Base-by-base conservation (phyloP, 2,888 invertebrate species). In the Nemotelus nigrinus region DNA sequence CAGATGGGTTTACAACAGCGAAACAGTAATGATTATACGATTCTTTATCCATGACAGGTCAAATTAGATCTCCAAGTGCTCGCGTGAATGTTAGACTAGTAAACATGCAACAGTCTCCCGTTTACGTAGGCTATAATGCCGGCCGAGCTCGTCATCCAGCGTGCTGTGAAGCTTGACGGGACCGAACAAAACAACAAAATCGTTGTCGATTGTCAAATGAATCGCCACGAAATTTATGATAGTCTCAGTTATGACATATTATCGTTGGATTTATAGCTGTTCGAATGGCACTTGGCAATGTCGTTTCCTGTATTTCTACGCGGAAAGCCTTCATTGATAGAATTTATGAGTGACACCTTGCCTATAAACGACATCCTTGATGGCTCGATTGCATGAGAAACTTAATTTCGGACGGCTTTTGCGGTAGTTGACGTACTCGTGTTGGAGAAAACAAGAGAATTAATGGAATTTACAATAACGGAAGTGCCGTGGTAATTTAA, bases 311-410 rank as follows among this genome's bases (percentile, higher is more conserved):
- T 10, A 25, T 8, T 5, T 25, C n/a, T 58, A 5, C 10, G n/a
- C 7, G 58, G 25, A 25, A 25, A 41, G 8, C 10, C 25, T 65
- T 53, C 45, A 65, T 65, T 65, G 65, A 65, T 65, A 47, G 65
- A 65, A 65, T 65, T 65, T 65, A 65, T 65, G 65, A 65, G 65
- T 65, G 65, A 65, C 65, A 65, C 65, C 65, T 65, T 65, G 65
- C 45, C 47, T 2, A 65, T 65, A 65, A 65, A 65, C 65, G 45
- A 65, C 7, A 44, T 65, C 45, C 44, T 65, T 8, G 65, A 65
- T 65, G 65, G 45, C 2, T 44, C n/a, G 5, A 47, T 65, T 65
- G 65, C 65, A 65, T 65, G 65, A 45, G 45, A 44, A 65, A 53
- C 6, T 10, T 10, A 53, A 53, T 53, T 53, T 53, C 25, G 25